These are phyloP conservation scores for Atethmia centrago DNA, from an alignment of 2,888 invertebrate genomes.

Conservation along the genomic window DNA sequence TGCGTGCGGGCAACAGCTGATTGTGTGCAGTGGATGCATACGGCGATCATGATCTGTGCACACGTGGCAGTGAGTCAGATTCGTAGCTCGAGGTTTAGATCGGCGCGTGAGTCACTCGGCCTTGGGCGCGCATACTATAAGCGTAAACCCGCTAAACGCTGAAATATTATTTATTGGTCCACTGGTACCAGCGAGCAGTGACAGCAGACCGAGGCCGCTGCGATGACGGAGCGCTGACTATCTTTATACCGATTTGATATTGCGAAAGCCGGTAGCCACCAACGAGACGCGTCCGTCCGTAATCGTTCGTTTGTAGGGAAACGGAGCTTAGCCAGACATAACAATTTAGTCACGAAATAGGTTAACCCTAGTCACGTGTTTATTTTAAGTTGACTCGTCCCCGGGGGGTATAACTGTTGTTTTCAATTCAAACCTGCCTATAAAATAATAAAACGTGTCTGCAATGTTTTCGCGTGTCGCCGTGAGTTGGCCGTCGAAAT, in stretches of 20 bases:
- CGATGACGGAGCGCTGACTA: conserved; percentile 70
- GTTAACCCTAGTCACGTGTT: conserved; percentile 25
- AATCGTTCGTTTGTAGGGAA: conserved; percentile 14
- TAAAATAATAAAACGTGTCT: conserved; percentile 81
- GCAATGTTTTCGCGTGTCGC: conserved; percentile 87
- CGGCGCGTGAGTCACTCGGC: conserved; percentile 86
- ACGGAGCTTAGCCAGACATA: conserved; percentile 34
- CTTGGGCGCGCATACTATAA: conserved; percentile 79
- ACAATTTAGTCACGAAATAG: conserved; percentile 15
- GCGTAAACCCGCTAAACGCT: conserved; percentile 81
- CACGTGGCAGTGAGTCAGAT: conserved; percentile 79
- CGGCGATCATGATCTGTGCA: conserved; percentile 63
- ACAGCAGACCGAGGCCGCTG: conserved; percentile 77
- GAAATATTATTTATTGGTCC: conserved; percentile 86
- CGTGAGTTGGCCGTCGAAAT: conserved; percentile 87
- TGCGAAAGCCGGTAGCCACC: conserved; percentile 55
- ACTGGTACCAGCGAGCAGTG: conserved; percentile 73
- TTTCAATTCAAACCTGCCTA: conserved; percentile 75
- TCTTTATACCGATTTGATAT: conserved; percentile 58
- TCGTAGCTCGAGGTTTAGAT: conserved; percentile 78
- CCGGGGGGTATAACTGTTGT: conserved; percentile 57
- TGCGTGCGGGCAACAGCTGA: conserved; percentile 67
- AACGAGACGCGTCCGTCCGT: conserved; percentile 28
- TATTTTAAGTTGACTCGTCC: conserved; percentile 27
- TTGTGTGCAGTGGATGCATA: conserved; percentile 64